These are phyloP conservation scores for Drosophila vallismaia DNA, from an alignment of 2,888 invertebrate genomes.

Conservation along the genomic window DNA sequence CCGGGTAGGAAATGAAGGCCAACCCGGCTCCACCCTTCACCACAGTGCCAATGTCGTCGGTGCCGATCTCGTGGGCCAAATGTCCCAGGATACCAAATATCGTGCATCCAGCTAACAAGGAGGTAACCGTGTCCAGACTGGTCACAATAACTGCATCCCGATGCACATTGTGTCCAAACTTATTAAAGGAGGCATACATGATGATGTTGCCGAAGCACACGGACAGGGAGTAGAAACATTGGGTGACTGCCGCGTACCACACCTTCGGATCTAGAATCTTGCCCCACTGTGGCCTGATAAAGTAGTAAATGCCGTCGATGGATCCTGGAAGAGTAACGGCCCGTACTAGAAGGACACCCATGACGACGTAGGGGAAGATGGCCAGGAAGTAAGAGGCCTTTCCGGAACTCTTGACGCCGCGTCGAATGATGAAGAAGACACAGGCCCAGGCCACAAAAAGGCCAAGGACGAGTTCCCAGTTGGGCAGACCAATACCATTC, in stretches of 20 bases:
- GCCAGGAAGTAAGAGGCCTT: slow-evolving; percentile 91
- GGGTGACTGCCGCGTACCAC: slow-evolving; percentile 88
- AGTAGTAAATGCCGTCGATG: slow-evolving; percentile 86
- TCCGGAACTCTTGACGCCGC: slow-evolving; percentile 87
- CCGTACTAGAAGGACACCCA: slow-evolving; percentile 87
- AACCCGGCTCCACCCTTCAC: slow-evolving; percentile 85
- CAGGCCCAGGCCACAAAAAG: slow-evolving; percentile 85
- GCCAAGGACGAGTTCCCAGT: slow-evolving; percentile 85
- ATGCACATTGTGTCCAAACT: slow-evolving; percentile 86
- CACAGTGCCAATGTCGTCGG: slow-evolving; percentile 84
- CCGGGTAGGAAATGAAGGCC: slow-evolving; percentile 86
- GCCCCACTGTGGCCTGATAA: slow-evolving; percentile 87
- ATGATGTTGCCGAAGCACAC: slow-evolving; percentile 87
- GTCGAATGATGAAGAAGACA: slow-evolving; percentile 85
- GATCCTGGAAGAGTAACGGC: slow-evolving; percentile 87
- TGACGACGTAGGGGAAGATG: slow-evolving; percentile 88
- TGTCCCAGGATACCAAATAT: slow-evolving; percentile 86
- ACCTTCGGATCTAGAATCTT: slow-evolving; percentile 86
- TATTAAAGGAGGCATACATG: slow-evolving; percentile 87
- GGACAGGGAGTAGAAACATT: slow-evolving; percentile 87
- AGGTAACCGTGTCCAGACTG: slow-evolving; percentile 85
- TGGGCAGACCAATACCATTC: slow-evolving; percentile 86
- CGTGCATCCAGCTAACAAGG: slow-evolving; percentile 85
- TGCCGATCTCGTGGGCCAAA: slow-evolving; percentile 85
- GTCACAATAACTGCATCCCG: slow-evolving; percentile 86